These are phyloP conservation scores for Hirundichthys speculiger DNA, from an alignment of 2,113 vertebrate species.

Conservation along the genomic window DNA sequence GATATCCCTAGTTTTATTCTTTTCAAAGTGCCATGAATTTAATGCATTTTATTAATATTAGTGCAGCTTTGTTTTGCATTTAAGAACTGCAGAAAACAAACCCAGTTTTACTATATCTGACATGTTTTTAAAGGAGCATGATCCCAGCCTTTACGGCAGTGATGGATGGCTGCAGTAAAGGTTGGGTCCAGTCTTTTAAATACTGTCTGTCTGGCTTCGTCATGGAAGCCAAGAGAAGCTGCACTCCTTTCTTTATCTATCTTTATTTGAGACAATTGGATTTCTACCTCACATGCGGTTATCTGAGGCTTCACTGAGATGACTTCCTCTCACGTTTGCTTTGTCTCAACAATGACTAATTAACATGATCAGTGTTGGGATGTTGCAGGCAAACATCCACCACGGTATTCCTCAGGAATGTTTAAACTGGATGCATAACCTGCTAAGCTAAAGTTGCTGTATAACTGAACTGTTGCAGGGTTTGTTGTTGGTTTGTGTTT, in stretches of 20 bases:
- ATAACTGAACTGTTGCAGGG: too few species aligned
- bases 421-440: too few species aligned
- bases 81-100: too few species aligned
- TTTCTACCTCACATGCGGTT: background rate
- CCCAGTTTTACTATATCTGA: too few species aligned
- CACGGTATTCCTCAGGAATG: conserved; percentile 58
- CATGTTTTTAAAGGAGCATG: too few species aligned
- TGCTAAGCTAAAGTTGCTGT: background rate
- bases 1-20: too few species aligned
- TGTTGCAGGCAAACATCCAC: conserved; percentile 38
- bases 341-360: background rate
- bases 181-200: background rate
- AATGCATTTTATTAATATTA: too few species aligned
- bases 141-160: background rate
- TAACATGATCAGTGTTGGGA: conserved; percentile 23
- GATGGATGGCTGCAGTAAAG: too few species aligned
- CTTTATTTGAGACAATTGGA: background rate
- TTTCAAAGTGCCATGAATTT: too few species aligned
- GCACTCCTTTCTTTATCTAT: background rate
- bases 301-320: background rate
- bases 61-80: too few species aligned
- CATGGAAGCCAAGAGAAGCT: background rate
- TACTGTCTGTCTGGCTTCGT: background rate
- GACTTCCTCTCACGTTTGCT: background rate
- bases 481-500: too few species aligned